A percentile compares a stretch with the other conserved stretches of the same genome.
Evolutionary conservation across 2,888 invertebrate species (phyloP).

Genomic region (Aleiodes testaceus): DNA sequence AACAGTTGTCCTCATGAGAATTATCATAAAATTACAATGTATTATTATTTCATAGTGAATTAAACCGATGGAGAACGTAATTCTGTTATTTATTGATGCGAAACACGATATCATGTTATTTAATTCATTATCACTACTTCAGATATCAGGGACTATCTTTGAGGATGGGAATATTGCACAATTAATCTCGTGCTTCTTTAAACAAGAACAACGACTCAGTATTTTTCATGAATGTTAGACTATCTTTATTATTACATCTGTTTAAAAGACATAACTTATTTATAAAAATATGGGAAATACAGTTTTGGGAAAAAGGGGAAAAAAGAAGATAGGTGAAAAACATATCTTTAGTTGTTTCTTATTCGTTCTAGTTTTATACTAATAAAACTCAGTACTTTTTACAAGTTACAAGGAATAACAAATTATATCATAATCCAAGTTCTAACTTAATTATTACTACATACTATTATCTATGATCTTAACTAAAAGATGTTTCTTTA

Average conservation of each 20-base stretch:
- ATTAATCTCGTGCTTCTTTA: neutral
- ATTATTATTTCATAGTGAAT: no score
- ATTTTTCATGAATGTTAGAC: slow-evolving; percentile 69
- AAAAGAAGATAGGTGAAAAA: slow-evolving; percentile 60
- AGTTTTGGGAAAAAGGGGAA: slow-evolving; percentile 45
- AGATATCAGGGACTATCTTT: no score
- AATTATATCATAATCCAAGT: slow-evolving; percentile 67
- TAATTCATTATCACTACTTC: neutral
- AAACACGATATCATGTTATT: neutral
- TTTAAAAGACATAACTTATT: slow-evolving; percentile 71
- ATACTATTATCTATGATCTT: slow-evolving; percentile 58
- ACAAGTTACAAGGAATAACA: slow-evolving; percentile 73
- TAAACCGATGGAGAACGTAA: no score
- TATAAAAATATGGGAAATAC: slow-evolving; percentile 65
- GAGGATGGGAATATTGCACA: no score
- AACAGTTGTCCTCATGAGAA: neutral
- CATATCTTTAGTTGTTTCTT: slow-evolving; percentile 61
- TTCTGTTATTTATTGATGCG: no score
- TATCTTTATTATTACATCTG: slow-evolving; percentile 72
- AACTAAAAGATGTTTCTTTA: slow-evolving; percentile 53
- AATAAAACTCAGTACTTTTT: slow-evolving; percentile 73
- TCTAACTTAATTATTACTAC: slow-evolving; percentile 59
- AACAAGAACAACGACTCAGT: slow-evolving; percentile 30
- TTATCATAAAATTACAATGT: no score
- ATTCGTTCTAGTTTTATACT: slow-evolving; percentile 66